phyloP scores from a whole-genome alignment of 35 echinoderm and acorn worm species.

The Hemicentrotus pulcherrimus region DNA sequence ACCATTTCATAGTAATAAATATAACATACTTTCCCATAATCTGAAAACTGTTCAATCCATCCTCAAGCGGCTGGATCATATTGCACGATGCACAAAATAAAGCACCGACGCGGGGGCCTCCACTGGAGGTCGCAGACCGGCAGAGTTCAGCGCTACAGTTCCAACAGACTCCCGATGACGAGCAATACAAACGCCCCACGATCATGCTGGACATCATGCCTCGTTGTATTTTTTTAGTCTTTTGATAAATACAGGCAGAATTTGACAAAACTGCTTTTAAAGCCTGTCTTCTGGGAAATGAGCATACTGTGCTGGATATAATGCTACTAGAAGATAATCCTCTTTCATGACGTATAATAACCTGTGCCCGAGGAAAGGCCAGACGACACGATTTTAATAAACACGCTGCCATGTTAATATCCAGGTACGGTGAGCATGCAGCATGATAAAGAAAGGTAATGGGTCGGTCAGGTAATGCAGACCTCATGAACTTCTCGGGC shows the following conservation, averaged over 20 bases:
- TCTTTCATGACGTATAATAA: neutral
- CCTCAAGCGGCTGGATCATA: slow-evolving; percentile 59
- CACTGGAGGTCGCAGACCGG: neutral
- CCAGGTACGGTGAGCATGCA: neutral
- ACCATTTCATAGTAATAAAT: neutral
- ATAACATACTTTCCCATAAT: slow-evolving; percentile 36
- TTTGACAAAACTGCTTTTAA: neutral
- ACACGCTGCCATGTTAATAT: neutral
- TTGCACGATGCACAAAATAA: slow-evolving; percentile 60
- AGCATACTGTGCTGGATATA: neutral
- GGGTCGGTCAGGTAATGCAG: no score
- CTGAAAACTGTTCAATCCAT: slow-evolving; percentile 58
- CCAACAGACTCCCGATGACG: slow-evolving; percentile 48
- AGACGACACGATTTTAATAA: neutral
- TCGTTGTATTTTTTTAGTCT: neutral
- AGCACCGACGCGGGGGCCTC: neutral
- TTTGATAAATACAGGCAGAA: neutral
- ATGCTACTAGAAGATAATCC: neutral
- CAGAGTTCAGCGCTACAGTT: slow-evolving; percentile 29
- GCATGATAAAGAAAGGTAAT: no score
- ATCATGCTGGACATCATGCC: neutral
- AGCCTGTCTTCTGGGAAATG: neutral
- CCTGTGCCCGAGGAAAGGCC: neutral
- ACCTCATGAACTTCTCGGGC: no score
- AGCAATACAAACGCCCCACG: slow-evolving; percentile 6